phyloP scores from a whole-genome alignment of 2,888 invertebrate species.

The Caprella mutica region DNA sequence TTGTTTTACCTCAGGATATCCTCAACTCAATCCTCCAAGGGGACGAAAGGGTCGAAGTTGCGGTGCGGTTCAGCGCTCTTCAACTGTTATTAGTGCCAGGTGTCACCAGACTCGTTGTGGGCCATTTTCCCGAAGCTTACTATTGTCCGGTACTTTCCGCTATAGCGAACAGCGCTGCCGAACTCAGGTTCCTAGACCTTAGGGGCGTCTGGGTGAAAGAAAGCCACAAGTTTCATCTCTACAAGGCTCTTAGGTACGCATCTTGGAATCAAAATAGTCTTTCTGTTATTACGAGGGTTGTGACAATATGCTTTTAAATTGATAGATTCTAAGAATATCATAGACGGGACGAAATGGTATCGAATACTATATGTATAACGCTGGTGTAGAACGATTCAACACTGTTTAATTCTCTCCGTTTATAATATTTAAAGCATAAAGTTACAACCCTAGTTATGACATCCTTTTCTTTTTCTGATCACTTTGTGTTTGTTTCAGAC shows the following conservation, averaged over 20 bases:
- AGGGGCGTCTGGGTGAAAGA: constrained; percentile 25
- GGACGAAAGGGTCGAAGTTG: constrained; percentile 24
- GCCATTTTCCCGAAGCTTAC: constrained; percentile 29
- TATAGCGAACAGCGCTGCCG: constrained; percentile 15
- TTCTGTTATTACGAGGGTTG: no score
- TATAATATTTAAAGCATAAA: no score
- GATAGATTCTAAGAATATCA: no score
- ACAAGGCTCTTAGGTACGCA: constrained; percentile 15
- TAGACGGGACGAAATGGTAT: no score
- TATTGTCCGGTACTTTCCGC: constrained; percentile 21
- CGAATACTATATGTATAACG: no score
- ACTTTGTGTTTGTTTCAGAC: not conserved
- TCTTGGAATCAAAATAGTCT: no score
- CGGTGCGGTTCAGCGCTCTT: constrained; percentile 25
- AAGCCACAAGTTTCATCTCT: constrained; percentile 19
- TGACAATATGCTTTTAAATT: no score
- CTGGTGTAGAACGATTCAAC: no score
- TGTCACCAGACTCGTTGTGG: constrained; percentile 18
- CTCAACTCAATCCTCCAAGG: constrained; percentile 24
- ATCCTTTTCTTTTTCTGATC: no score
- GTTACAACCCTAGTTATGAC: no score
- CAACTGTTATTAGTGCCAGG: constrained; percentile 29
- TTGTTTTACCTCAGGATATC: constrained; percentile 16
- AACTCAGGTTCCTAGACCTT: constrained; percentile 24
- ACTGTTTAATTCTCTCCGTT: no score